Percentiles rank a stretch among this genome's conserved stretches.
Conservation (phyloP, 2,888 invertebrate genomes). For the Ornithoptera alexandrae region DNA sequence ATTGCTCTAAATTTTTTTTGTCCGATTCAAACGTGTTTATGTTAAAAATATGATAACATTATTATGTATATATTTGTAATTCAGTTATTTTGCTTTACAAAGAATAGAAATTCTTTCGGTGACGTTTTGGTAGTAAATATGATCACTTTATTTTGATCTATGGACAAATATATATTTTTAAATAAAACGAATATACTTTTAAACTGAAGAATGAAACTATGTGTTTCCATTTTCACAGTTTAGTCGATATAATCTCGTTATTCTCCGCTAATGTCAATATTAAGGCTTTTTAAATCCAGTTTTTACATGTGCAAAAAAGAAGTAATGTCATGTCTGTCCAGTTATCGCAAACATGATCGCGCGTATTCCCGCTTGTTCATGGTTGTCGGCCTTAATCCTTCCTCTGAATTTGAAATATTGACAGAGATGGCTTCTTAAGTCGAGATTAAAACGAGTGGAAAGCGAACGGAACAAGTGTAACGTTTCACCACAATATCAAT, state of each 20-base stretch:
- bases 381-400: conserved; percentile 57
- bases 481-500: conserved; percentile 64
- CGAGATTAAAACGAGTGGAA: conserved; percentile 40
- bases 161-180: no score
- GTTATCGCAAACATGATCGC: conserved; percentile 25
- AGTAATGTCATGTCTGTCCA: conserved; percentile 26
- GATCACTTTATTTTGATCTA: no score
- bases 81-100: no score
- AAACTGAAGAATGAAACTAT: no score
- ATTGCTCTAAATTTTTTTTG: no score
- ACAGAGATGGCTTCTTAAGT: conserved; percentile 41
- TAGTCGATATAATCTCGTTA: conserved; percentile 6
- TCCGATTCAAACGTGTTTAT: no score
- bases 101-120: no score
- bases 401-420: conserved; percentile 44
- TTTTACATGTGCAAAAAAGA: conserved; percentile 25
- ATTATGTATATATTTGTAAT: no score
- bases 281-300: conserved; percentile 29
- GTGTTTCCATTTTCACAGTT: no score
- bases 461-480: conserved; percentile 43
- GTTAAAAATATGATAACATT: no score
- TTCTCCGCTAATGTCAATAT: conserved; percentile 26
- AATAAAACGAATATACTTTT: no score
- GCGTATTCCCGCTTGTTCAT: conserved; percentile 42
- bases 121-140: no score